Evolutionary conservation across 2,797 vertebrate species (phyloP).

Genomic region (Melanotaenia pygmaea): DNA sequence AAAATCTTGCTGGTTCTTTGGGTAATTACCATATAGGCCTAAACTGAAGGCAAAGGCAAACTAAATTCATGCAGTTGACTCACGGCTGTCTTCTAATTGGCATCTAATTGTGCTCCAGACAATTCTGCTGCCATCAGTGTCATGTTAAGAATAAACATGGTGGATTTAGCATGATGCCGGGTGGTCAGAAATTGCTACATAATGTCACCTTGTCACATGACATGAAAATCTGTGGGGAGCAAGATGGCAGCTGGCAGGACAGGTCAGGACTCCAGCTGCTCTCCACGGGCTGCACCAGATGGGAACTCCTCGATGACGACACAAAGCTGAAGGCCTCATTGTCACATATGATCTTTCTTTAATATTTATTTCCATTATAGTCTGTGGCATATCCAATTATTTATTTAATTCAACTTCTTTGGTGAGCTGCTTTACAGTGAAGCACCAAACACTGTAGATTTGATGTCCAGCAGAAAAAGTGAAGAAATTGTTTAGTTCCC

Average conservation of each 20-base stretch:
- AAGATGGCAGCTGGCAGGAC: background rate
- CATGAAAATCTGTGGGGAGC: background rate
- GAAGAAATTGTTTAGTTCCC: no score
- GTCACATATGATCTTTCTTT: background rate
- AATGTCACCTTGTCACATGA: background rate
- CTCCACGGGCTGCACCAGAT: background rate
- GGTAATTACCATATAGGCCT: background rate
- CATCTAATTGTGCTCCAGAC: no score
- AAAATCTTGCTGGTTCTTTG: background rate
- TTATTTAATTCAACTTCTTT: no score
- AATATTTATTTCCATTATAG: background rate
- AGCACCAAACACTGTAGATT: no score
- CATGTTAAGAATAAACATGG: no score
- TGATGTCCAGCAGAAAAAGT: no score
- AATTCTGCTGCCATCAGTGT: no score
- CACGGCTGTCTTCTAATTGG: no score
- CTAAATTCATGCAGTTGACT: no score
- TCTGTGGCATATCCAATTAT: no score
- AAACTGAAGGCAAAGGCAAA: background rate
- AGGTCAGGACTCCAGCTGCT: conserved; percentile 6
- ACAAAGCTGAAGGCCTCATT: background rate
- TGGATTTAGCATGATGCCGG: no score
- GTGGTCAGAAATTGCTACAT: background rate
- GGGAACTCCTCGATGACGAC: background rate
- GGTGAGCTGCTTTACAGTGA: no score